Conservation (phyloP, 2,797 vertebrate species). For the Hozukius guyotensis region DNA sequence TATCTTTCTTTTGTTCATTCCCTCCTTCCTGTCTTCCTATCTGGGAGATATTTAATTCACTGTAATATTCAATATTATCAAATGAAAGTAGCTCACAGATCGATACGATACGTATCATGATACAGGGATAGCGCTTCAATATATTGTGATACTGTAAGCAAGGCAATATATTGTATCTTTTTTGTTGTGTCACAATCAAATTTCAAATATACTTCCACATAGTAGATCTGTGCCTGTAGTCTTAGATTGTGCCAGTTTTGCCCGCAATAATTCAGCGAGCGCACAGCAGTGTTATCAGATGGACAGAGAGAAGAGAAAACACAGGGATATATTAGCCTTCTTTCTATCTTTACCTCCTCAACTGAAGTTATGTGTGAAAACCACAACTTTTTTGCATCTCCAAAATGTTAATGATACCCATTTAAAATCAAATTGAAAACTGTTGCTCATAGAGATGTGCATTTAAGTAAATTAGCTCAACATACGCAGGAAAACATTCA, state of each 20-base stretch:
- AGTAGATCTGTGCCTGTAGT: not conserved
- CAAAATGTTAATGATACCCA: not conserved
- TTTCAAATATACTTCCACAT: not conserved
- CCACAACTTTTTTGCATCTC: not conserved
- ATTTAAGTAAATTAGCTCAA: not conserved
- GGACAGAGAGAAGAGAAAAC: constrained; percentile 14
- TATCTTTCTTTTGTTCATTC: not conserved
- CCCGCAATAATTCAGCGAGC: constrained; percentile 2
- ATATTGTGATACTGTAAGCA: not conserved
- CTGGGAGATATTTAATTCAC: not conserved
- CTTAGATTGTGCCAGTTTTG: constrained; percentile 2
- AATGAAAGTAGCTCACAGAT: not conserved
- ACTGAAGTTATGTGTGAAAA: constrained; percentile 6
- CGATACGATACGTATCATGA: too few species aligned
- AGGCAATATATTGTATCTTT: not conserved
- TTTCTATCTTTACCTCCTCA: not conserved
- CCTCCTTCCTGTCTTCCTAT: not conserved
- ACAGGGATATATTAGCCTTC: not conserved
- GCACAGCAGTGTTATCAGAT: constrained; percentile 23
- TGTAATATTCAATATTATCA: not conserved
- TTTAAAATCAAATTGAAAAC: not conserved
- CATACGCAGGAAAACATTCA: constrained; percentile 12
- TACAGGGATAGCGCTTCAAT: not conserved
- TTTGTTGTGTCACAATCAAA: not conserved
- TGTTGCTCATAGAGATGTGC: not conserved